Evolutionary conservation across 2,888 invertebrate genomes (phyloP).

Genomic region (Eupeodes luniger): DNA sequence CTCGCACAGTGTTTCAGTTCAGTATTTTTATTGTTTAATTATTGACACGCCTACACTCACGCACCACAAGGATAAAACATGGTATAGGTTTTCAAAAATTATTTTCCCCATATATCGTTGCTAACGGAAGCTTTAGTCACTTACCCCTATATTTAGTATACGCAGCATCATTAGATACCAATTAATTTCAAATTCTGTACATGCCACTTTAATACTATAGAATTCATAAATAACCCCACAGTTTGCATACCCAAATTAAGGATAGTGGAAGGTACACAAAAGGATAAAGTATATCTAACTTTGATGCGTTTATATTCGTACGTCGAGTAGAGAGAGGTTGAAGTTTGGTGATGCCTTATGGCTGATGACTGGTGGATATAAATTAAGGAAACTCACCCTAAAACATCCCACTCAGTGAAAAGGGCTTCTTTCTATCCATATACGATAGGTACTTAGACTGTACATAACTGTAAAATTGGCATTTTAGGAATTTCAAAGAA

Average conservation of each 20-base stretch:
- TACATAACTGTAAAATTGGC: background rate
- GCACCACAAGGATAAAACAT: background rate
- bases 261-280: background rate
- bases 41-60: background rate
- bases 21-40: constrained; percentile 12
- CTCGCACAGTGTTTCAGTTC: too few species aligned
- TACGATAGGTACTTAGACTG: background rate
- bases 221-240: constrained; percentile 44
- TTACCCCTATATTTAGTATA: background rate
- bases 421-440: background rate
- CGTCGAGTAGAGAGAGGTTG: background rate
- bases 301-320: background rate
- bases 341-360: too few species aligned
- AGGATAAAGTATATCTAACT: background rate
- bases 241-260: constrained; percentile 14
- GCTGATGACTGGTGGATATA: background rate
- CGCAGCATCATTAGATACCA: constrained; percentile 18
- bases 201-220: constrained; percentile 38
- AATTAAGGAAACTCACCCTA: background rate
- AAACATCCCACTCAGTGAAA: background rate
- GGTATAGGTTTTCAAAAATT: background rate
- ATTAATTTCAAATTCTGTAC: constrained; percentile 36
- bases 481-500: background rate
- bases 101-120: background rate
- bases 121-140: background rate